phyloP scores from a whole-genome alignment of 2,113 vertebrate genomes.

The Syngnathoides biaculeatus region DNA sequence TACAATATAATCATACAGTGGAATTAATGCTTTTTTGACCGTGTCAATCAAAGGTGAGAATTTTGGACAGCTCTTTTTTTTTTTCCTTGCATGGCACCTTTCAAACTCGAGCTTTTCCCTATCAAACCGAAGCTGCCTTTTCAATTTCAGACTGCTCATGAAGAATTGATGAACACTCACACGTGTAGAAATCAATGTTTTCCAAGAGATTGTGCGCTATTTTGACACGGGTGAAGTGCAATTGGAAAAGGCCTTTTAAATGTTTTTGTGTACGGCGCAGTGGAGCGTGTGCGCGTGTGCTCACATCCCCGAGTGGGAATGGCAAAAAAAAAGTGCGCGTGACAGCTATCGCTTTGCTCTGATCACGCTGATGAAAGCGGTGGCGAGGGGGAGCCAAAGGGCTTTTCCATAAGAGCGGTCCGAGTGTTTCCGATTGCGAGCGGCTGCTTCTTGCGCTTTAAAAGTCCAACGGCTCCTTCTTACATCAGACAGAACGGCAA shows the following conservation, averaged over 20 bases:
- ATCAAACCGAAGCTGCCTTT: slow-evolving; percentile 25
- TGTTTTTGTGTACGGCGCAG: slow-evolving; percentile 31
- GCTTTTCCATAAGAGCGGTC: slow-evolving; percentile 62
- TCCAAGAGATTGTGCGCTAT: slow-evolving; percentile 55
- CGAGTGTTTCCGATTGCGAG: slow-evolving; percentile 42
- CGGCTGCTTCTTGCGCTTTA: slow-evolving; percentile 45
- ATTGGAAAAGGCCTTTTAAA: slow-evolving; percentile 51
- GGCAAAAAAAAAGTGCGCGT: slow-evolving; percentile 52
- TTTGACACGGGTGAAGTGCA: slow-evolving; percentile 57
- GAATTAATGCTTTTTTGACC: neutral
- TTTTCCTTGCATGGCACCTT: slow-evolving; percentile 8
- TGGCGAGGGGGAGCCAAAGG: slow-evolving; percentile 66
- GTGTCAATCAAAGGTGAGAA: neutral
- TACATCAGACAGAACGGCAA: slow-evolving; percentile 63
- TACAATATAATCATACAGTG: neutral
- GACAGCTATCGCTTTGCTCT: slow-evolving; percentile 66
- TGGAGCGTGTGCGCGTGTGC: slow-evolving; percentile 20
- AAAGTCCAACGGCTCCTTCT: slow-evolving; percentile 47
- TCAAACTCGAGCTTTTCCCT: slow-evolving; percentile 6
- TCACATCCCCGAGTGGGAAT: slow-evolving; percentile 5
- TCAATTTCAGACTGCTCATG: slow-evolving; percentile 46
- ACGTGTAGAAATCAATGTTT: slow-evolving; percentile 61
- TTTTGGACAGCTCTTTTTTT: slow-evolving; percentile 3
- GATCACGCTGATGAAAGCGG: slow-evolving; percentile 68
- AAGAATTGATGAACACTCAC: slow-evolving; percentile 65